A percentile compares a stretch with the other conserved stretches of the same genome.
These are phyloP conservation scores for Gari tellinella DNA, from an alignment of 2,888 invertebrate genomes.

Conservation along the genomic window DNA sequence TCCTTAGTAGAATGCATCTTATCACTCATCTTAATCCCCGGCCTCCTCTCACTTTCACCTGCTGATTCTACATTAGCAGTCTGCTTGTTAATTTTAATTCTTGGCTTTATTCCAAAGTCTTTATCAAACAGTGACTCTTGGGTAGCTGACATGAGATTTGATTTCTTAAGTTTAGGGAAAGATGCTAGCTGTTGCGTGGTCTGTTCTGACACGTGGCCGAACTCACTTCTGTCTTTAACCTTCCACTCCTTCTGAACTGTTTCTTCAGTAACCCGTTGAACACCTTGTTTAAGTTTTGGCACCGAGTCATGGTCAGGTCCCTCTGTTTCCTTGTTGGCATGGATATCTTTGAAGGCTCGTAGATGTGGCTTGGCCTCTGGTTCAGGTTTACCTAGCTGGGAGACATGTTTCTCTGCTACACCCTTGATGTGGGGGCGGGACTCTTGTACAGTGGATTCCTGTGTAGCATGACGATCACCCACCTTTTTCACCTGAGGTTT, in stretches of 20 bases:
- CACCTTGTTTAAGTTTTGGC: slow-evolving; percentile 62
- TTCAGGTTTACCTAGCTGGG: slow-evolving; percentile 60
- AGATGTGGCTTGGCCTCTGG: slow-evolving; percentile 62
- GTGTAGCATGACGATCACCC: slow-evolving; percentile 57
- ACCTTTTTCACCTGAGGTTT: slow-evolving; percentile 58
- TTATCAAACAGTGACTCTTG: slow-evolving; percentile 69
- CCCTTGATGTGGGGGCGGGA: slow-evolving; percentile 41
- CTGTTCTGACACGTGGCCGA: slow-evolving; percentile 78
- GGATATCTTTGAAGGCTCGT: slow-evolving; percentile 48
- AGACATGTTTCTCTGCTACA: slow-evolving; percentile 59
- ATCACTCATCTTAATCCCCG: slow-evolving; percentile 60
- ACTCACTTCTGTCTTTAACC: slow-evolving; percentile 70
- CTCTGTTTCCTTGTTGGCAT: slow-evolving; percentile 62
- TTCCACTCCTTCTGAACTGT: slow-evolving; percentile 65
- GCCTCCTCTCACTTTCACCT: slow-evolving; percentile 21
- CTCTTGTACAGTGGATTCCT: slow-evolving; percentile 29
- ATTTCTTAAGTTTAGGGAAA: slow-evolving; percentile 71
- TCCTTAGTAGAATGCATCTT: slow-evolving; percentile 69
- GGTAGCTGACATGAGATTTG: slow-evolving; percentile 57
- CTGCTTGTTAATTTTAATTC: slow-evolving; percentile 67
- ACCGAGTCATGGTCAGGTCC: slow-evolving; percentile 57
- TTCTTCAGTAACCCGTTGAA: slow-evolving; percentile 53
- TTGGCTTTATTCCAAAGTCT: slow-evolving; percentile 73
- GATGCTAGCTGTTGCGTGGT: slow-evolving; percentile 62
- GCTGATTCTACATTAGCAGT: slow-evolving; percentile 67